These are phyloP conservation scores for Cataglyphis altisquamis DNA, from an alignment of 2,888 invertebrate species.

Conservation along the genomic window DNA sequence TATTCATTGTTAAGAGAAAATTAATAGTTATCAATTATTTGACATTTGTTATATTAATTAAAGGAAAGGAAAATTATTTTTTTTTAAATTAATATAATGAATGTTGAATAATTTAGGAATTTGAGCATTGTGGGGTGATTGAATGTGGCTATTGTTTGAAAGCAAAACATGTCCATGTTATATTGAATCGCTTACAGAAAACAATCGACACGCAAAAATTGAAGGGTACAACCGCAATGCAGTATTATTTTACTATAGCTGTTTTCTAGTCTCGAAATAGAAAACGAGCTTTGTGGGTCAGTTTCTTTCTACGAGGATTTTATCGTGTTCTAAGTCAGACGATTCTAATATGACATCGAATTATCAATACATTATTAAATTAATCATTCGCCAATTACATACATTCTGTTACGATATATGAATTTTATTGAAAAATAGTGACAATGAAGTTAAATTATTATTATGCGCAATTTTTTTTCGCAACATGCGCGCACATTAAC, in stretches of 20 bases:
- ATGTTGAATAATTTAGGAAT: too few species aligned
- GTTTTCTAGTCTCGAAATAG: slow-evolving; percentile 28
- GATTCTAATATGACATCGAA: neutral
- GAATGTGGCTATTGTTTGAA: slow-evolving; percentile 62
- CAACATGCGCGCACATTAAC: neutral
- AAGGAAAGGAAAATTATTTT: neutral
- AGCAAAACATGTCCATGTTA: slow-evolving; percentile 17
- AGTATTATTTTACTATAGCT: slow-evolving; percentile 39
- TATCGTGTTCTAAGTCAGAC: slow-evolving; percentile 1
- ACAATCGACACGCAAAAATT: slow-evolving; percentile 43
- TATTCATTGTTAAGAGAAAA: neutral
- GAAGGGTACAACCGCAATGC: slow-evolving; percentile 44
- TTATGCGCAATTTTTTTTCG: slow-evolving; percentile 5
- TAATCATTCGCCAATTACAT: neutral
- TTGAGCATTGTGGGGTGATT: slow-evolving; percentile 1
- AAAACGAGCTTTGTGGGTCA: slow-evolving; percentile 38
- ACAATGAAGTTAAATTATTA: slow-evolving; percentile 1
- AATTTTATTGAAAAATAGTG: neutral
- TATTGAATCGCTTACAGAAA: slow-evolving; percentile 23
- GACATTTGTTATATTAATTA: neutral
- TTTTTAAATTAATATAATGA: too few species aligned
- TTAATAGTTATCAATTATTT: neutral
- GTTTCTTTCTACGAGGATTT: slow-evolving; percentile 8
- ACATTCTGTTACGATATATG: neutral
- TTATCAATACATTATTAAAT: slow-evolving; percentile 4